Percentiles rank a stretch among this genome's conserved stretches.
phyloP scores from a whole-genome alignment of 2,888 invertebrate genomes.

The Dryocosmus kuriphilus region DNA sequence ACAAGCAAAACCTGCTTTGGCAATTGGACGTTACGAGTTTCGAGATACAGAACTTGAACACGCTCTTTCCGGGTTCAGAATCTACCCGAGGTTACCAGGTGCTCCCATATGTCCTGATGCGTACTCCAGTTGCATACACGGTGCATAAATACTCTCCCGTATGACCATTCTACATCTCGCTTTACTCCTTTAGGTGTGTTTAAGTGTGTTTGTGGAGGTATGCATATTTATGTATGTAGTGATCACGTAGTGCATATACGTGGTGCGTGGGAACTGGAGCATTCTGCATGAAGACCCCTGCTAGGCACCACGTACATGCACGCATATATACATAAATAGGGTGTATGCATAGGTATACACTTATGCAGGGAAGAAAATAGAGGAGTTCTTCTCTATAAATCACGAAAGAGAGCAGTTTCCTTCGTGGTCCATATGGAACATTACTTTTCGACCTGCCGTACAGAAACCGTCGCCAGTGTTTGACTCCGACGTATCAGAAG shows the following conservation, averaged over 20 bases:
- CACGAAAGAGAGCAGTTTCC: neutral
- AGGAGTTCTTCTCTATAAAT: neutral
- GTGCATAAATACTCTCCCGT: slow-evolving; percentile 53
- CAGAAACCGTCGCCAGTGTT: neutral
- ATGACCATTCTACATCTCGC: slow-evolving; percentile 35
- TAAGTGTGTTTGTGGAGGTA: neutral
- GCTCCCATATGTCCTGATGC: slow-evolving; percentile 42
- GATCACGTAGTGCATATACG: slow-evolving; percentile 48
- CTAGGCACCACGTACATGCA: slow-evolving; percentile 17
- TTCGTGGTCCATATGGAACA: neutral
- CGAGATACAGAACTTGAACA: slow-evolving; percentile 36
- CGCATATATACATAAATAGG: neutral
- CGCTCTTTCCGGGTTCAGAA: slow-evolving; percentile 36
- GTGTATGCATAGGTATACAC: neutral
- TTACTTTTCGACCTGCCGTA: neutral
- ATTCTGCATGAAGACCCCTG: slow-evolving; percentile 59
- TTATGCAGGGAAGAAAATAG: neutral
- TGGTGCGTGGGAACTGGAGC: slow-evolving; percentile 74
- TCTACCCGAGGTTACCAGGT: slow-evolving; percentile 35
- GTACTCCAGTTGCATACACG: slow-evolving; percentile 55
- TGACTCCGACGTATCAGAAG: neutral
- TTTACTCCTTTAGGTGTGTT: neutral
- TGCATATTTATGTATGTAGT: neutral
- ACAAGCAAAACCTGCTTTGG: neutral
- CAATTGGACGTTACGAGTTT: slow-evolving; percentile 18